Percentiles rank a stretch among this genome's conserved stretches.
phyloP scores from a whole-genome alignment of 2,113 vertebrate species.

The Chroicocephalus ridibundus region DNA sequence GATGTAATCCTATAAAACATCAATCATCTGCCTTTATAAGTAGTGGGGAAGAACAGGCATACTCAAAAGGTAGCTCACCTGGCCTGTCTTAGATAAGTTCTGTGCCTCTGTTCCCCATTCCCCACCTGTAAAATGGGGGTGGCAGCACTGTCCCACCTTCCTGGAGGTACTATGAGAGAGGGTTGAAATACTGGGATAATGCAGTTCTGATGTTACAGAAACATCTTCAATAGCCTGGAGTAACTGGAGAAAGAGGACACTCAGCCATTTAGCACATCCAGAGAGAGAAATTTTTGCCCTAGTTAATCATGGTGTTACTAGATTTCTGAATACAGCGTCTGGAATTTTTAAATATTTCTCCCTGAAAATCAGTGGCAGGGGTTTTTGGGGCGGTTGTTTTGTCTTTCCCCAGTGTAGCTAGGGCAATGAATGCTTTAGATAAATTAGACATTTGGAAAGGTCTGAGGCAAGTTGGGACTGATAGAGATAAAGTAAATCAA shows the following conservation, averaged over 20 bases:
- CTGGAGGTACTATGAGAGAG: neutral
- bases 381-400: neutral
- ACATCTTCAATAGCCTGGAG: neutral
- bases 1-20: neutral
- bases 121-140: neutral
- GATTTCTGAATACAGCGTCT: conserved; percentile 4
- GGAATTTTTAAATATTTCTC: conserved; percentile 1
- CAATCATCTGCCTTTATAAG: neutral
- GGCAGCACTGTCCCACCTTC: neutral
- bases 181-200: neutral
- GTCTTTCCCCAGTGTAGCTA: neutral
- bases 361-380: neutral
- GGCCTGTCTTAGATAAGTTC: neutral
- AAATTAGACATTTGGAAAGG: conserved; percentile 32
- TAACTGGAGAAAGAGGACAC: neutral
- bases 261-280: neutral
- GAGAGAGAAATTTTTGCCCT: conserved; percentile 25
- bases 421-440: neutral
- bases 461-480: neutral
- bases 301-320: conserved; percentile 2
- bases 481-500: conserved; percentile 54
- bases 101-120: neutral
- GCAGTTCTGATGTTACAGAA: neutral
- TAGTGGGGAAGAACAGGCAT: neutral
- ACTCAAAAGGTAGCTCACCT: neutral